These are phyloP conservation scores for Tapera naevia DNA, from an alignment of 2,797 vertebrate genomes.

Conservation along the genomic window DNA sequence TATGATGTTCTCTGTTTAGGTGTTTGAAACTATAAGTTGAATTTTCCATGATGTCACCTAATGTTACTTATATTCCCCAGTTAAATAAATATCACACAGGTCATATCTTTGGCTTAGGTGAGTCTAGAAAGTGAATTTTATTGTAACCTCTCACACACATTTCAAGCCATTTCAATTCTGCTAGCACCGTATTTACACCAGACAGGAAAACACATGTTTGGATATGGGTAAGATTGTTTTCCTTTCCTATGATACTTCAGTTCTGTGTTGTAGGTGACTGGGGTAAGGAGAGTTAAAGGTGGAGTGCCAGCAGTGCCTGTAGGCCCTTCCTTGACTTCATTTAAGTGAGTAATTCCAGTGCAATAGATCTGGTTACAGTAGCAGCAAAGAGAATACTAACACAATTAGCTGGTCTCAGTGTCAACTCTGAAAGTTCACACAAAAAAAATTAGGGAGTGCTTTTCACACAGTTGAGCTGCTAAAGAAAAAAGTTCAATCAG, in stretches of 20 bases:
- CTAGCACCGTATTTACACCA: background rate
- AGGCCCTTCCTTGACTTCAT: background rate
- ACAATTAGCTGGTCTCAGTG: background rate
- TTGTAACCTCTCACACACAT: background rate
- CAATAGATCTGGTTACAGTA: background rate
- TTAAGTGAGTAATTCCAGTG: background rate
- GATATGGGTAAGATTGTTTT: background rate
- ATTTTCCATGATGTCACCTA: background rate
- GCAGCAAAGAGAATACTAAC: background rate
- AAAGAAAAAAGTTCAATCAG: background rate
- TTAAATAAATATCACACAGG: background rate
- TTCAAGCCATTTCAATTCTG: background rate
- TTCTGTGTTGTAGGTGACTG: background rate
- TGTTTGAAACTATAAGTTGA: background rate
- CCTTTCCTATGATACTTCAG: background rate
- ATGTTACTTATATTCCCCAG: background rate
- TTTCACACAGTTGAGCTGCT: background rate
- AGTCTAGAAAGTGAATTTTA: background rate
- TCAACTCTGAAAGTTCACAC: background rate
- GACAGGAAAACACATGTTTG: background rate
- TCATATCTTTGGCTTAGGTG: background rate
- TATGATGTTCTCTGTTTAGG: background rate
- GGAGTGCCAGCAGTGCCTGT: too few species aligned
- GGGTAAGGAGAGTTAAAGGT: background rate
- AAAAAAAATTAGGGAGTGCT: background rate